Conservation (phyloP, 35 echinoderm and acorn worm genomes). For the Holothuria glaberrima region DNA sequence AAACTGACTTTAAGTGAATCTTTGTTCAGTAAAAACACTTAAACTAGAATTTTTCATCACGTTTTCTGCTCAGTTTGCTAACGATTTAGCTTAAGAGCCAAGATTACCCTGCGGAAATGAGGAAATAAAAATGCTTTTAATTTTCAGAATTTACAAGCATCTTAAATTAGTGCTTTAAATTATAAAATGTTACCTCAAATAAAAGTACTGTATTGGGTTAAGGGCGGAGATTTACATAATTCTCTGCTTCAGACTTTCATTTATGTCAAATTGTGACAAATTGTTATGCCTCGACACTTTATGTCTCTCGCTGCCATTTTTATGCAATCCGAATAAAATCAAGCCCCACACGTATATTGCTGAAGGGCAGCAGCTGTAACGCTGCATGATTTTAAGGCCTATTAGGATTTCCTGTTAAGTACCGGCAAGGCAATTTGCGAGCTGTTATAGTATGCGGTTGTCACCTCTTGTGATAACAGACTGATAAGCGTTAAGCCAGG, state of each 20-base stretch:
- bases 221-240: neutral
- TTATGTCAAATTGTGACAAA: constrained; percentile 43
- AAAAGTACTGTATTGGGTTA: no score
- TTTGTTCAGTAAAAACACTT: no score
- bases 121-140: no score
- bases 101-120: no score
- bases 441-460: neutral
- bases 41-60: no score
- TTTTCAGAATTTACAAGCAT: no score
- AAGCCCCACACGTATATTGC: neutral
- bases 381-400: neutral
- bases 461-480: neutral
- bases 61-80: no score
- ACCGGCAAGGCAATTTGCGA: neutral
- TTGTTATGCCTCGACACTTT: constrained; percentile 8
- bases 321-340: no score
- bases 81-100: no score
- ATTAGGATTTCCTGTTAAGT: neutral
- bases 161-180: no score
- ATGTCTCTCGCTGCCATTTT: neutral
- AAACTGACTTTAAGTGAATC: no score
- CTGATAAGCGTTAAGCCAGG: neutral
- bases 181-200: no score
- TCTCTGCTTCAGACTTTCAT: neutral
- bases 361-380: constrained; percentile 2